Evolutionary conservation across 2,888 invertebrate genomes (phyloP), one percentile per base, ranked within the genome.

Genomic region (Lasioglossum leucozonium): DNA sequence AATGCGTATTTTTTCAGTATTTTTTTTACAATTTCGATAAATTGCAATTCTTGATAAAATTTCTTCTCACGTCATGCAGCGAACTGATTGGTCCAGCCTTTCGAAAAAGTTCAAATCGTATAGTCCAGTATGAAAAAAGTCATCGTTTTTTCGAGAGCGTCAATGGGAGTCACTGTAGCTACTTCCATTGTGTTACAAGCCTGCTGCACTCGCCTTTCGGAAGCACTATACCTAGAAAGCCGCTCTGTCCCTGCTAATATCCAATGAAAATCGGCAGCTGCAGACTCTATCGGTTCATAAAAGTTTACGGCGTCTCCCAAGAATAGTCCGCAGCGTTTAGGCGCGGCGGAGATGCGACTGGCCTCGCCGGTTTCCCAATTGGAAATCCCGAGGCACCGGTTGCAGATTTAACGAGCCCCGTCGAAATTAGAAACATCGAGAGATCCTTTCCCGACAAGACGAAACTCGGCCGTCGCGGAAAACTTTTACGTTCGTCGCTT

Each of bases 271-370:
- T 58, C 58, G 26, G 13, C 26, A 26, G 58, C 58, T 26, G 58
- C 58, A 58, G 58, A 26, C 74, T 79, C 62, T 44, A 65, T 76
- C 58, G 72, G 62, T 69, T 76, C 80, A 72, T 78, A 65, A 78
- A 83, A 83, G 42, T 74, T 84, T 84, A 82, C 22, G 74, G 30
- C 65, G 34, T n/a, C 74, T 71, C 26, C 74, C 58, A 40, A 73
- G 67, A 73, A 77, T 82, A 83, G 58, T 58, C 26, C 58, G 76
- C 55, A 13, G 44, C 44, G 55, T 73, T 79, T 58, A 79, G 67
- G 44, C 16, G 5, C 22, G 42, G n/a, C 34, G 55, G 76, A n/a
- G n/a, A 82, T 18, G 72, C 30, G 65, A 72, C 55, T 26, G 65
- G 26, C 13, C 18, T 18, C 58, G 76, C 22, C 22, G 40, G 0